Conservation (phyloP, 2,888 invertebrate genomes). For the Actias luna region DNA sequence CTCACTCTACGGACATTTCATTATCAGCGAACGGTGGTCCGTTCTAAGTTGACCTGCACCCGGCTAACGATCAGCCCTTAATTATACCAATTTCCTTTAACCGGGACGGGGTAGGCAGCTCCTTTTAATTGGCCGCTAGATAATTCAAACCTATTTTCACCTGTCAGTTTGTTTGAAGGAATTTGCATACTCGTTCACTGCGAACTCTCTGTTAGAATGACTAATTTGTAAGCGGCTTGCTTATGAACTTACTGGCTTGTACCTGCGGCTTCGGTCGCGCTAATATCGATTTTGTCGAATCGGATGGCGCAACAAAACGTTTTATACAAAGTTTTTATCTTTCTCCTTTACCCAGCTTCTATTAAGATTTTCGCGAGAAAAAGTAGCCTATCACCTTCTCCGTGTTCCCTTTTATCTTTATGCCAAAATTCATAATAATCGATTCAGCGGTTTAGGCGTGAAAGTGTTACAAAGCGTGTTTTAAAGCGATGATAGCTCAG, state of each 20-base stretch:
- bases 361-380: no score
- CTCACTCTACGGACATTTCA: slow-evolving; percentile 53
- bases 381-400: no score
- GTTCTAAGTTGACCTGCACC: slow-evolving; percentile 25
- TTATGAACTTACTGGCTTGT: background rate
- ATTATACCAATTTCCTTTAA: slow-evolving; percentile 19
- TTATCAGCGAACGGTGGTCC: slow-evolving; percentile 37
- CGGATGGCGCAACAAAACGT: no score
- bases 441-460: no score
- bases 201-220: slow-evolving; percentile 46
- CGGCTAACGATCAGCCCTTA: slow-evolving; percentile 19
- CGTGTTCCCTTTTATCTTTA: no score
- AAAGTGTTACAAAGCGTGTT: no score
- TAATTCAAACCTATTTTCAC: slow-evolving; percentile 42
- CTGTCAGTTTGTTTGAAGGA: slow-evolving; percentile 53
- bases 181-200: slow-evolving; percentile 69
- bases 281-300: no score
- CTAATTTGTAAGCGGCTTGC: slow-evolving; percentile 43
- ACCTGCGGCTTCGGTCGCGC: no score
- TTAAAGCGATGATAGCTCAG: no score
- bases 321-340: no score
- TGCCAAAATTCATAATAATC: no score
- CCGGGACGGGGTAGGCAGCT: slow-evolving; percentile 15
- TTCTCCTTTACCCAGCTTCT: no score
- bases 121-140: slow-evolving; percentile 16